Percentiles rank a stretch among this genome's conserved stretches.
Evolutionary conservation across 2,888 invertebrate genomes (phyloP).

Genomic region (Cremastinae sp.): DNA sequence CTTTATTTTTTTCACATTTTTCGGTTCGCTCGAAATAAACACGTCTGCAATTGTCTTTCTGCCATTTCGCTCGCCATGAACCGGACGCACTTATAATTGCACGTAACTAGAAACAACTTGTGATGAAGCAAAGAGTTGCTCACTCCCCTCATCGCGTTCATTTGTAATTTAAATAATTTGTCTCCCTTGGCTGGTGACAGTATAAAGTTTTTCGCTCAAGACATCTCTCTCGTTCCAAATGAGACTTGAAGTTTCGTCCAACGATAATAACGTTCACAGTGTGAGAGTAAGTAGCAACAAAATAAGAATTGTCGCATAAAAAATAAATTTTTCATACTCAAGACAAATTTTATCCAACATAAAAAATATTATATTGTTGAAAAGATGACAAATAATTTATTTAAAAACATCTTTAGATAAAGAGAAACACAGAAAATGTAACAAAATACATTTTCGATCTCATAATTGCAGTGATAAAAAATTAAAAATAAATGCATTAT

Average conservation of each 20-base stretch:
- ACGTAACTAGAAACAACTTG: constrained; percentile 66
- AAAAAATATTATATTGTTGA: no score
- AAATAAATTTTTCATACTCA: no score
- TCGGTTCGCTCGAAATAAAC: no score
- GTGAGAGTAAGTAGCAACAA: not conserved
- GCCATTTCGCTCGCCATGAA: not conserved
- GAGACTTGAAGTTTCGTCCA: not conserved
- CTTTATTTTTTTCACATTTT: no score
- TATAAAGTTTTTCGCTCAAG: constrained; percentile 30
- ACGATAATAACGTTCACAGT: not conserved
- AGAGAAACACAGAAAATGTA: not conserved
- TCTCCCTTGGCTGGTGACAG: constrained; percentile 54
- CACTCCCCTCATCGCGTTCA: constrained; percentile 49
- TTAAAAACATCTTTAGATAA: no score
- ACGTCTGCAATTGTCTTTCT: not conserved
- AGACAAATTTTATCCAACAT: no score
- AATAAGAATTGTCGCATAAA: no score
- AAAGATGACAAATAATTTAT: no score
- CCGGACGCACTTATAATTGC: constrained; percentile 34
- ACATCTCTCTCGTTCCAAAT: not conserved
- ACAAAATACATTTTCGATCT: no score
- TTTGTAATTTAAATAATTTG: constrained; percentile 72
- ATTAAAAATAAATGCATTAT: no score
- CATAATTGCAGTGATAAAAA: no score
- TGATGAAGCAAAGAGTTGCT: constrained; percentile 61